Percentiles rank a stretch among this genome's conserved stretches.
phyloP scores from a whole-genome alignment of 2,797 vertebrate species.

The Melopsittacus undulatus region DNA sequence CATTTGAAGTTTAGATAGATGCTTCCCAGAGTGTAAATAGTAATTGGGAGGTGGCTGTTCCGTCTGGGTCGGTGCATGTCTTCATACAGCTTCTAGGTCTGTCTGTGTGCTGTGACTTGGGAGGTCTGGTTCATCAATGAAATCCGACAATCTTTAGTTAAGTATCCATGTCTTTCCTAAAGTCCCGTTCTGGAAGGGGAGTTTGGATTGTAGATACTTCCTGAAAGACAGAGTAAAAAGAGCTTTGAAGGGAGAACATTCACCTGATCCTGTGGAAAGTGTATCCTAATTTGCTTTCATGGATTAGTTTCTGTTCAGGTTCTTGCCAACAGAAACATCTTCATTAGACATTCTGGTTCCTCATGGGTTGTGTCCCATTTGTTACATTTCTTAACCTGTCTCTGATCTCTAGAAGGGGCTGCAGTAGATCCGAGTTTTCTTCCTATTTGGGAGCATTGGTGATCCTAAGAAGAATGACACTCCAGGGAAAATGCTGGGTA shows the following conservation, averaged over 20 bases:
- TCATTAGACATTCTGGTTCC: not conserved
- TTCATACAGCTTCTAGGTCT: not conserved
- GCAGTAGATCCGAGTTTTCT: not conserved
- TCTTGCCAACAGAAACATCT: not conserved
- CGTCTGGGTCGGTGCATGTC: not conserved
- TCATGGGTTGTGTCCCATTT: not conserved
- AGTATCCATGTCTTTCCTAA: not conserved
- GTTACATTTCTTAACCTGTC: not conserved
- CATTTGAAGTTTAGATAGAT: slow-evolving; percentile 52
- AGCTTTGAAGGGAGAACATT: not conserved
- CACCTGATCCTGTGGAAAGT: not conserved
- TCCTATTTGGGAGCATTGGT: not conserved
- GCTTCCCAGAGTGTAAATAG: slow-evolving; percentile 43
- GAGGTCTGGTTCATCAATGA: not conserved
- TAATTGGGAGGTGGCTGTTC: slow-evolving; percentile 17
- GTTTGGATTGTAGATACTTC: not conserved
- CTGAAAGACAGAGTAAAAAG: not conserved
- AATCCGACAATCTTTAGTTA: not conserved
- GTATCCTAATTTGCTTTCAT: not conserved
- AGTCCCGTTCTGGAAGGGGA: not conserved
- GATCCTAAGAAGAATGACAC: not conserved
- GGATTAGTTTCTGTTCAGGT: not conserved
- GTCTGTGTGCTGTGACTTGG: not conserved
- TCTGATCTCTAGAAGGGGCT: not conserved
- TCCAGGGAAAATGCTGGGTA: not conserved